phyloP scores from a whole-genome alignment of 2,113 vertebrate genomes.

The Tragulus kanchil region DNA sequence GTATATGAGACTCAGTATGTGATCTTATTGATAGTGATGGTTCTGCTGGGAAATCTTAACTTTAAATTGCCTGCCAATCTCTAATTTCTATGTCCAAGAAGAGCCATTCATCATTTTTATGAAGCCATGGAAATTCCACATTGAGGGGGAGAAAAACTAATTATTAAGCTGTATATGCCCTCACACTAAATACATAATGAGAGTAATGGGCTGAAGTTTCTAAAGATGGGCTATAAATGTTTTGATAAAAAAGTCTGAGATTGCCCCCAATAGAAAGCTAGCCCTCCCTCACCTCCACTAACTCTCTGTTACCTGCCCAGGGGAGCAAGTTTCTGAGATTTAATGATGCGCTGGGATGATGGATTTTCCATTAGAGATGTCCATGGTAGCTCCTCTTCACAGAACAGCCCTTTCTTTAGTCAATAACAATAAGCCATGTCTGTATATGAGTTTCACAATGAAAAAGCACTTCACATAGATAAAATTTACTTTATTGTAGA shows the following conservation, averaged over 20 bases:
- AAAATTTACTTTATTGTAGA: neutral
- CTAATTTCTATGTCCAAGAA: conserved; percentile 70
- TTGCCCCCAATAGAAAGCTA: neutral
- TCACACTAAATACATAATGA: conserved; percentile 76
- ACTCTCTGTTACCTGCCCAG: neutral
- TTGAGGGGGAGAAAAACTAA: conserved; percentile 75
- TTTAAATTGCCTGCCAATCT: conserved; percentile 66
- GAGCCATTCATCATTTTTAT: conserved; percentile 84
- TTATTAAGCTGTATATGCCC: conserved; percentile 76
- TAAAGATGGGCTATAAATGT: conserved; percentile 72
- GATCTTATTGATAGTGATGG: conserved; percentile 62
- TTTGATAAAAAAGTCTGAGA: conserved; percentile 59
- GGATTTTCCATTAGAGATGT: neutral
- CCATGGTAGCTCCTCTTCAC: neutral
- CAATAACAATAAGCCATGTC: neutral
- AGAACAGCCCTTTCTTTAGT: neutral
- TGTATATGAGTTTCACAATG: neutral
- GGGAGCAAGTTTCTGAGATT: neutral
- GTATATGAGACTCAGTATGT: neutral
- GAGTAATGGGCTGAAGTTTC: conserved; percentile 60
- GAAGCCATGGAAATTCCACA: conserved; percentile 80
- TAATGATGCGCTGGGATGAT: neutral
- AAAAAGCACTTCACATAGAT: neutral
- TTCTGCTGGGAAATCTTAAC: conserved; percentile 78
- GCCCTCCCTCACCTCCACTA: neutral